Base-by-base conservation (phyloP, 2,113 vertebrate genomes). In the Thamnaconus septentrionalis region DNA sequence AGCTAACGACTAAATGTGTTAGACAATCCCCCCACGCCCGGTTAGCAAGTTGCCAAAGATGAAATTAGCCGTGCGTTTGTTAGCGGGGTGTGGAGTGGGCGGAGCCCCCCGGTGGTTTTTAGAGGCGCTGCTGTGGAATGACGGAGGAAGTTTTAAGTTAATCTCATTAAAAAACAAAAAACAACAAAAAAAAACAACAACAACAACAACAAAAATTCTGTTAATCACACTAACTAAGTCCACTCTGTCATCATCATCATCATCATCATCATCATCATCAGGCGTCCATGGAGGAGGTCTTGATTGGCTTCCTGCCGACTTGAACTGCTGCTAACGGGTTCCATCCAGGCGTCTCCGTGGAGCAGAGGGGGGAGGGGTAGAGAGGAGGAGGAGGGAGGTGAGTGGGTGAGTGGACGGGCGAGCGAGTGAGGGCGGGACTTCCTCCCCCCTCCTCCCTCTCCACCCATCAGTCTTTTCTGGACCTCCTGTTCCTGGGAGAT, bases 401-500 rank as follows among this genome's bases (percentile, higher is more conserved):
- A 4, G 47, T 51, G 66, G 78, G 67, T 75, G 64, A 77, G 9
- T 50, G 48, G 18, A 31, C 18, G 18, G 18, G 18, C 18, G 18
- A 31, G 18, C 18, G 18, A 31, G 18, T 31, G 18, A 31, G 18
- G 18, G 18, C 18, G 63, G 69, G 61, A 31, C 18, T 31, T 31
- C 18, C 18, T 31, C 18, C 18, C 18, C 18, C 18, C 18, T 31
- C 18, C 51, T 64, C 69, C 68, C 53, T 64, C n/a, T 48, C 60
- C 47, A 71, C 73, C 53, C 31, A 69, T 95, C 93, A 99, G 91
- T 98, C 96, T 93, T 91, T 96, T 88, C 95, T 93, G 56, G 90
- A 84, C 89, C 91, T 96, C 93, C 94, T 95, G 92, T 92, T 97
- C 94, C 95, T 94, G 71, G 95, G 96, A 73, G 96, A 98, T 92